Conservation (phyloP, 2,888 invertebrate genomes). For the Adelognathus sp. region DNA sequence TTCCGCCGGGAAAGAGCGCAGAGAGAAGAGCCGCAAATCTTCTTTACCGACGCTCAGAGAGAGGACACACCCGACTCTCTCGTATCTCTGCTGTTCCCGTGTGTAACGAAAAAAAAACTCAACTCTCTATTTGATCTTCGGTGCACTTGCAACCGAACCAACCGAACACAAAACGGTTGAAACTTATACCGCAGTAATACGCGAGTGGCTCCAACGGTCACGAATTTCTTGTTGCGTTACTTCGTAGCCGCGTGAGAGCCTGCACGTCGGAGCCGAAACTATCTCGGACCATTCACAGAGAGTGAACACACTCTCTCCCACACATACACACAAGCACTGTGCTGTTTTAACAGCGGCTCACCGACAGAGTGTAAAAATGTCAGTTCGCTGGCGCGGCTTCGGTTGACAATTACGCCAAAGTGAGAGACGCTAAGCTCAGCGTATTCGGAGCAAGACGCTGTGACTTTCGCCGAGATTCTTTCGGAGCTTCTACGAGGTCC, state of each 20-base stretch:
- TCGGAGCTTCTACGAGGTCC: conserved; percentile 57
- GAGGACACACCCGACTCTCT: too few relatives aligned
- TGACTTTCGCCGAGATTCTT: conserved; percentile 3
- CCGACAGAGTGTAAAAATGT: conserved; percentile 62
- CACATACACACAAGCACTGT: too few relatives aligned
- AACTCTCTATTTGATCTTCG: conserved; percentile 16
- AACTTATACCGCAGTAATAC: not conserved
- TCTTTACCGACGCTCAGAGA: too few relatives aligned
- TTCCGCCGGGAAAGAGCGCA: too few relatives aligned
- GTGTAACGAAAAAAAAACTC: too few relatives aligned
- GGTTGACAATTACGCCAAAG: conserved; percentile 62
- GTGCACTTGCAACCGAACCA: not conserved
- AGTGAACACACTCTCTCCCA: not conserved
- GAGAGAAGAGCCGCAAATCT: too few relatives aligned
- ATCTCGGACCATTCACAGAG: not conserved
- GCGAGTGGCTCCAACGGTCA: not conserved
- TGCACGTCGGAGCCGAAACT: not conserved
- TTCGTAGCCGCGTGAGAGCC: not conserved
- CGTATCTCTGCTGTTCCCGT: too few relatives aligned
- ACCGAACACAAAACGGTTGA: conserved; percentile 18
- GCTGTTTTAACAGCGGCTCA: conserved; percentile 5
- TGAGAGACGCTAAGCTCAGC: conserved; percentile 31
- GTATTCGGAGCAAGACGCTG: conserved; percentile 16
- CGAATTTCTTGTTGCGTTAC: not conserved
- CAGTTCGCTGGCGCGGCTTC: conserved; percentile 63